Base-by-base conservation (phyloP, 2,797 vertebrate genomes). In the Eulemur coronatus region DNA sequence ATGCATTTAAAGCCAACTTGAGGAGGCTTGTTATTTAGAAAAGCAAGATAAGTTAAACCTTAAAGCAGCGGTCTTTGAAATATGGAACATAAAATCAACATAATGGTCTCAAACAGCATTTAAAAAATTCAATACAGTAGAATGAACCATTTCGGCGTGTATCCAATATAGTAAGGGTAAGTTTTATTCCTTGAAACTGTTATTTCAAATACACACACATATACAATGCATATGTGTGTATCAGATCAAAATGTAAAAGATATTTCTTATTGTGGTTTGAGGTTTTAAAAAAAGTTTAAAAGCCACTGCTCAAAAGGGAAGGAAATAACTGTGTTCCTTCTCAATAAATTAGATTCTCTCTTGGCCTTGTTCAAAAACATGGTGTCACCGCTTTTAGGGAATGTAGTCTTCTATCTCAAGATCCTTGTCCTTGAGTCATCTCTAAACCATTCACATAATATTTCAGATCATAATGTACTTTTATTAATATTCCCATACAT, bases 341-440 rank as follows among this genome's bases (percentile, higher is more conserved):
- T 88, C 85, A 94, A 35, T 91, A 95, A 79, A 41, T 82, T 59
- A 52, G 30, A 65, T 59, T 85, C 26, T 96, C 2, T 85, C 78
- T 95, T 92, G 88, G 88, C 73, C 72, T 96, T 97, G 48, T 82
- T 90, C 5, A 9, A 80, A 93, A 75, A 84, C n/a, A 50, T 2
- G 35, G 26, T 65, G 85, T 73, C 69, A 82, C 55, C 69, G 30
- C 43, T 85, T 92, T 89, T 81, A 48, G 30, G 46, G 20, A 88
- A 94, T 18, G 76, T 61, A 65, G n/a, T 61, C 55, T 75, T 89
- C 61, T 52, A 12, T 80, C 41, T 95, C 52, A 33, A 57, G 80
- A 38, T 78, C 20, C 41, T 87, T 89, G 78, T 96, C 78, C 91
- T 94, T 73, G 85, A 90, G 73, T 88, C 43, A 75, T 30, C 57